These are phyloP conservation scores for Lepeophtheirus nordmannii DNA, from an alignment of 2,888 invertebrate species.

Conservation along the genomic window DNA sequence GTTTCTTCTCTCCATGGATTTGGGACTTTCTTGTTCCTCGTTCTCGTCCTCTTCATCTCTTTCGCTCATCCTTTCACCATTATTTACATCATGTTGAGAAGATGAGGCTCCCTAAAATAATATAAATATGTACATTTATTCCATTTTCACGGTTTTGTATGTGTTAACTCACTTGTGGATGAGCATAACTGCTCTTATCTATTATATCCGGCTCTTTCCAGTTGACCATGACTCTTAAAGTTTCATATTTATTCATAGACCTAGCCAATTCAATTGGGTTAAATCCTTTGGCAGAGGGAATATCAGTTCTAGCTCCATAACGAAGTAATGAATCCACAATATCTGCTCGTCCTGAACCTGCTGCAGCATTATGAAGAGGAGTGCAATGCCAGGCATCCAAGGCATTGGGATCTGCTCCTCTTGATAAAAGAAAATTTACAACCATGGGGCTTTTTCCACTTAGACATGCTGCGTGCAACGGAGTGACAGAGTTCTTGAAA, in stretches of 20 bases:
- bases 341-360: not conserved
- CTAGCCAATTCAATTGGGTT: not conserved
- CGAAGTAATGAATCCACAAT: not conserved
- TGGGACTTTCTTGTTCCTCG: not conserved
- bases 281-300: not conserved
- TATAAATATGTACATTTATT: not conserved
- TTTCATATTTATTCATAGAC: not conserved
- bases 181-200: not conserved
- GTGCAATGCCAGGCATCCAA: slow-evolving; percentile 12
- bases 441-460: slow-evolving; percentile 1
- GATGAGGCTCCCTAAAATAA: not conserved
- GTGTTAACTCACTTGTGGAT: not conserved
- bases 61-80: no score
- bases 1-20: not conserved
- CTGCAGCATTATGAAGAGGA: slow-evolving; percentile 12
- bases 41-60: not conserved
- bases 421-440: not conserved
- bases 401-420: slow-evolving; percentile 12
- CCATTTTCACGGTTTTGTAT: not conserved
- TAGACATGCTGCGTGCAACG: slow-evolving; percentile 10
- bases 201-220: not conserved
- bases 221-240: not conserved
- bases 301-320: not conserved
- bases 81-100: no score
- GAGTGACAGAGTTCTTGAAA: slow-evolving; percentile 2